Evolutionary conservation across 2,888 invertebrate genomes (phyloP), one percentile per base, ranked within the genome.

Genomic region (Apamea monoglypha): DNA sequence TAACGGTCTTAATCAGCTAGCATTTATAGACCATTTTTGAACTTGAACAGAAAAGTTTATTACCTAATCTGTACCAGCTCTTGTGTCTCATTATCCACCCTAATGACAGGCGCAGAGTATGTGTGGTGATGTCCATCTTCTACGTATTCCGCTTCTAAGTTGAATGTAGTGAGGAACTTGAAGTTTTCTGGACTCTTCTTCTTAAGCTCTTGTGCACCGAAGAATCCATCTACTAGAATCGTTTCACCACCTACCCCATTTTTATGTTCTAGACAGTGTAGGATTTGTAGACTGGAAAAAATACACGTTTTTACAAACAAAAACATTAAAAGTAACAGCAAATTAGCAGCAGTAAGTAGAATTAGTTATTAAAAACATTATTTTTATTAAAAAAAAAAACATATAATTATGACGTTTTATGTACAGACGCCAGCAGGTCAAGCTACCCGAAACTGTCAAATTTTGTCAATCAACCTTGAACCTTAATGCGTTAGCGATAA

Each of bases 151-250:
- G 97, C 97, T 80, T 98, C 97, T 16, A 98, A 93, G 16, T 97
- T 94, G 29, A 97, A 97, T 29, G 92, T 96, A 0, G 97, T 95
- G 7, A 98, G 96, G 74, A 97, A 95, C 14, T 97, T 93, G 90
- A 97, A 98, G 72, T 97, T 97, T 32, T 97, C 95, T 0, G 97
- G 97, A 90, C 97, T 93, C 1, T 97, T 94, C 3, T 94, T 91
- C 75, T 96, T 96, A 36, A 98, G 93, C 74, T 97, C 94, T 16
- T 96, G 92, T 0, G 98, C 98, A 10, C 98, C 98, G 77, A 97
- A 96, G 91, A 98, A 98, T 0, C 98, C 98, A 91, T 98, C 98
- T 0, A 98, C 98, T 5, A 98, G 95, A 67, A 98, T 95, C 0
- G 98, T 98, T 86, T 98, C 97, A 0, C 98, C 98, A 0, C 98